A percentile compares a stretch with the other conserved stretches of the same genome.
Conservation (phyloP, 2,797 vertebrate species). For the Picus viridis region DNA sequence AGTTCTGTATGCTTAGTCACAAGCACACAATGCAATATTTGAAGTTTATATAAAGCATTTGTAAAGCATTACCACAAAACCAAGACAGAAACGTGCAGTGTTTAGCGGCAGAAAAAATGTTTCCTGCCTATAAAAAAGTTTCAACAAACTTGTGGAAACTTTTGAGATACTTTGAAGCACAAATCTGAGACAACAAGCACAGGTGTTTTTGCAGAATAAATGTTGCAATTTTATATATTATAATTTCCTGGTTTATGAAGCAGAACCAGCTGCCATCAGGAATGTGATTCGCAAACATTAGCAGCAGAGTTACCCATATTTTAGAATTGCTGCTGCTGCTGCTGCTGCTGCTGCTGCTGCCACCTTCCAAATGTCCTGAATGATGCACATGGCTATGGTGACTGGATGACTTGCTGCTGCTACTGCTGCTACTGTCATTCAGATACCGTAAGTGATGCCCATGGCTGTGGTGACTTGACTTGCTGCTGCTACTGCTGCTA, state of each 20-base stretch:
- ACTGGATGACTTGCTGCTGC: not conserved
- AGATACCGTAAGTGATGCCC: not conserved
- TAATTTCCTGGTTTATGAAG: not conserved
- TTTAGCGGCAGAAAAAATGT: not conserved
- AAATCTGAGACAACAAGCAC: not conserved
- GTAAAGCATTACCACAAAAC: not conserved
- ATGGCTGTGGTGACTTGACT: not conserved
- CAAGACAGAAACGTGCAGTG: not conserved
- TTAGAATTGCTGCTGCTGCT: not conserved
- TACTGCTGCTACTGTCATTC: not conserved
- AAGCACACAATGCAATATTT: not conserved
- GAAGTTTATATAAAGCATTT: constrained; percentile 7
- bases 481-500: not conserved
- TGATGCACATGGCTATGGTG: not conserved
- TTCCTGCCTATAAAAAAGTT: not conserved
- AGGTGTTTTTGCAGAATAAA: not conserved
- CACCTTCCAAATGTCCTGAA: not conserved
- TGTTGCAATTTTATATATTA: not conserved
- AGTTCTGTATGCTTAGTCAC: not conserved
- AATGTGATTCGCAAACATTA: not conserved
- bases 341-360: not conserved
- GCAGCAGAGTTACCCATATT: constrained; percentile 46
- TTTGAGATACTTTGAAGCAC: not conserved
- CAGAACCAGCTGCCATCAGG: not conserved
- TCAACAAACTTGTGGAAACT: not conserved